These are phyloP conservation scores for Mastomys coucha DNA, from an alignment of 2,113 vertebrate species.

Conservation along the genomic window DNA sequence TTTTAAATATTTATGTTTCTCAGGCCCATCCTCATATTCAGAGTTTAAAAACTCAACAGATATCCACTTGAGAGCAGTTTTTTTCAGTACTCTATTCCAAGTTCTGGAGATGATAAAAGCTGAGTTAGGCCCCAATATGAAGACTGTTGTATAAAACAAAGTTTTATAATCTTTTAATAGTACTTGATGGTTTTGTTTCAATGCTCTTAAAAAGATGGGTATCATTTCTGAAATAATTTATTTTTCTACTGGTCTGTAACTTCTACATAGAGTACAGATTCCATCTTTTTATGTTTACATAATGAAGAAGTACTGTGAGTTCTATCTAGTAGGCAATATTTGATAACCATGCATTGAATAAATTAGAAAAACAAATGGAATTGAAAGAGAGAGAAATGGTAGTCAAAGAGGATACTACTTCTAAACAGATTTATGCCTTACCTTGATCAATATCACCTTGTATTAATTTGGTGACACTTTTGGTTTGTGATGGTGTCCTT, in stretches of 20 bases:
- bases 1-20: neutral
- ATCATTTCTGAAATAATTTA: neutral
- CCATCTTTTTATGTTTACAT: neutral
- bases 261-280: neutral
- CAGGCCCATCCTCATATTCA: neutral
- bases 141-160: neutral
- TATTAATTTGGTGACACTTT: neutral
- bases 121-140: neutral
- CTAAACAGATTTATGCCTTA: constrained; percentile 16
- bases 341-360: neutral
- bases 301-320: neutral
- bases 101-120: neutral
- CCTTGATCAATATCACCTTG: neutral
- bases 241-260: neutral
- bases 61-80: neutral
- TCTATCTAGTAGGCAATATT: neutral
- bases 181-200: neutral
- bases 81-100: neutral
- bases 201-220: neutral
- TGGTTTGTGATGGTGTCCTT: neutral
- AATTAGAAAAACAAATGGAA: neutral
- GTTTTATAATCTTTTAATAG: neutral
- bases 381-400: neutral
- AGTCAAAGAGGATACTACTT: neutral
- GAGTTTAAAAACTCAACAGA: neutral